phyloP scores from a whole-genome alignment of 2,888 invertebrate species.

The Pollenia amentaria region DNA sequence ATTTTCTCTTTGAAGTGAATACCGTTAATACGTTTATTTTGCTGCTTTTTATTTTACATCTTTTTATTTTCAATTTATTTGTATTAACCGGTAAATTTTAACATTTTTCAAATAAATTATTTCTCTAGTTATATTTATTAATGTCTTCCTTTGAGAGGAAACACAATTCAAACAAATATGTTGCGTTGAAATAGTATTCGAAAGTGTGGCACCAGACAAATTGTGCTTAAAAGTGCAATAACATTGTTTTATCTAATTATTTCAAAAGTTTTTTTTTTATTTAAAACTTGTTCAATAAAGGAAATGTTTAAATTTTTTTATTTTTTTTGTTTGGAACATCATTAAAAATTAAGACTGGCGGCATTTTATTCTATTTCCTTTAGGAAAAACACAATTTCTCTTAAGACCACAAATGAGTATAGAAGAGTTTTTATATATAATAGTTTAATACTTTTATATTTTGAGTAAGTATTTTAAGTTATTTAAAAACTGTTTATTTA shows the following conservation, averaged over 20 bases:
- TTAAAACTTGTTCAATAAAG: background rate
- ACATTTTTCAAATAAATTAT: slow-evolving; percentile 48
- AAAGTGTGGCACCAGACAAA: slow-evolving; percentile 51
- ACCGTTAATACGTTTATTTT: background rate
- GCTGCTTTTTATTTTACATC: slow-evolving; percentile 21
- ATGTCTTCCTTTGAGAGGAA: slow-evolving; percentile 48
- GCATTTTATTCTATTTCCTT: slow-evolving; percentile 25
- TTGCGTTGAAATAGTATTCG: slow-evolving; percentile 15
- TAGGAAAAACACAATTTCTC: background rate
- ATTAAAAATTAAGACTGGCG: slow-evolving; percentile 16
- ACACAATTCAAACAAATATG: slow-evolving; percentile 38
- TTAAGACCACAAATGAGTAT: background rate
- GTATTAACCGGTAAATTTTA: slow-evolving; percentile 48
- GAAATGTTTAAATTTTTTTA: slow-evolving; percentile 40
- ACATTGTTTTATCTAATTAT: slow-evolving; percentile 30
- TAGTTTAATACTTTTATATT: too few relatives aligned
- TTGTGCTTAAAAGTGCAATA: slow-evolving; percentile 28
- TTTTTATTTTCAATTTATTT: slow-evolving; percentile 6
- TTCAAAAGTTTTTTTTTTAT: background rate
- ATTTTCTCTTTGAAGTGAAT: background rate
- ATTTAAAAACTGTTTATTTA: too few relatives aligned
- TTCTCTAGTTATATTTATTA: slow-evolving; percentile 35
- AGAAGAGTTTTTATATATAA: too few relatives aligned
- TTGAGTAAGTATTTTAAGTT: too few relatives aligned
- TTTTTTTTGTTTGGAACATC: background rate